A percentile compares a stretch with the other conserved stretches of the same genome.
Evolutionary conservation across 2,888 invertebrate species (phyloP).

Genomic region (Nomada ferruginata): DNA sequence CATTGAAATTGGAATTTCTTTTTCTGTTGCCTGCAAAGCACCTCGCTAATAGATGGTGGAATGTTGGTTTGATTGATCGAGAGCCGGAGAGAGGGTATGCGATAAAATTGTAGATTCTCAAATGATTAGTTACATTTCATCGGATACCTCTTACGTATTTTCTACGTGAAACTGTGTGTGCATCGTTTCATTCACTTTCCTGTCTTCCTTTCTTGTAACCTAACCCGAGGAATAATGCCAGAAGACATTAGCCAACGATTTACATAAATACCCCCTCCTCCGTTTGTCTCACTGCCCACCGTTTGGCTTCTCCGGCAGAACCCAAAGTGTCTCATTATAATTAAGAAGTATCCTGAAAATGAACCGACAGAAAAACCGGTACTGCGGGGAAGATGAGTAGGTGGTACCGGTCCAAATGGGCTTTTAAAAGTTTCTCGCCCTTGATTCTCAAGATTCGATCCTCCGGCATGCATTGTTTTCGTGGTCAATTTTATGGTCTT

Average conservation of each 20-base stretch:
- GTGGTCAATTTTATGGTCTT: not conserved
- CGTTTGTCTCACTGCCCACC: conserved; percentile 40
- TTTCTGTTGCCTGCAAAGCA: not conserved
- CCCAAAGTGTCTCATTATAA: conserved; percentile 83
- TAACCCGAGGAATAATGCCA: conserved; percentile 79
- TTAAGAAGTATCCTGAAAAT: conserved; percentile 83
- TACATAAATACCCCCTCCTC: conserved; percentile 79
- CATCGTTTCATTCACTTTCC: conserved; percentile 7
- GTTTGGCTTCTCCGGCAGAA: conserved; percentile 63
- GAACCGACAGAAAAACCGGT: conserved; percentile 78
- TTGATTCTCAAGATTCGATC: conserved; percentile 25
- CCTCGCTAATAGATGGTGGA: conserved; percentile 1
- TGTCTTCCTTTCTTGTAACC: conserved; percentile 27
- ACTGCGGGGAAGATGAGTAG: conserved; percentile 45
- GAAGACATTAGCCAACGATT: conserved; percentile 83
- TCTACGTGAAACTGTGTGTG: not conserved
- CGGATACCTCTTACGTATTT: too few relatives aligned
- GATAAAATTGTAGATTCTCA: conserved; percentile 1
- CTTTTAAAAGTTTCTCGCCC: conserved; percentile 70
- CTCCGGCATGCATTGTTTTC: not conserved
- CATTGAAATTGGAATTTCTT: conserved; percentile 18
- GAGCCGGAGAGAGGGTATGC: too few relatives aligned
- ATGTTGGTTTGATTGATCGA: not conserved
- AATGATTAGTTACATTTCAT: not conserved
- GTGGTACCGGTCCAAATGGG: conserved; percentile 67